Conservation (phyloP, 2,888 invertebrate species). For the Prosapia bicincta region DNA sequence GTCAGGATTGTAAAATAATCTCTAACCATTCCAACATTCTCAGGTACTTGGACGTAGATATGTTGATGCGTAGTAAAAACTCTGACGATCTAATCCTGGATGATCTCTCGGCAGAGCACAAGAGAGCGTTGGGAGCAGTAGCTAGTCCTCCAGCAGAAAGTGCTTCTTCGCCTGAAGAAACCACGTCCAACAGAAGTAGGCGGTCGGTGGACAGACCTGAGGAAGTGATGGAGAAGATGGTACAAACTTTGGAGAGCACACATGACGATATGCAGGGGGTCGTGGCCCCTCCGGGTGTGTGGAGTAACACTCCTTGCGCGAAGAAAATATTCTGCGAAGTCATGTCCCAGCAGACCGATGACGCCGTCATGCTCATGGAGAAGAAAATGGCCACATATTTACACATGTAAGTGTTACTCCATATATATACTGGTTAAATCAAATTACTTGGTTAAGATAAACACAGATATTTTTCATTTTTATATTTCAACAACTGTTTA, state of each 20-base stretch:
- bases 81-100: conserved; percentile 22
- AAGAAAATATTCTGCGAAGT: conserved; percentile 74
- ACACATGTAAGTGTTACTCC: conserved; percentile 60
- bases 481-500: too few relatives aligned
- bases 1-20: too few relatives aligned
- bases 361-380: conserved; percentile 71
- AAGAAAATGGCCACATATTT: conserved; percentile 73
- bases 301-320: conserved; percentile 74
- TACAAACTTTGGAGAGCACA: conserved; percentile 41
- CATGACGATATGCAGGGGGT: conserved; percentile 43
- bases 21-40: too few relatives aligned
- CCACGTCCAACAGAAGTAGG: not conserved
- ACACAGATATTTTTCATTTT: too few relatives aligned
- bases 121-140: conserved; percentile 50
- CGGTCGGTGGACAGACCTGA: conserved; percentile 37
- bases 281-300: conserved; percentile 50
- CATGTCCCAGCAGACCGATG: conserved; percentile 64
- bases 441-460: too few relatives aligned
- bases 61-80: conserved; percentile 53
- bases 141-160: not conserved
- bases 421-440: too few relatives aligned
- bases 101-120: conserved; percentile 49
- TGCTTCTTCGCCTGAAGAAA: not conserved
- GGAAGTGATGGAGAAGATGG: conserved; percentile 42
- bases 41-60: conserved; percentile 59